Percentiles rank a stretch among this genome's conserved stretches.
Conservation (phyloP, 2,888 invertebrate genomes). For the Acrobasis suavella region DNA sequence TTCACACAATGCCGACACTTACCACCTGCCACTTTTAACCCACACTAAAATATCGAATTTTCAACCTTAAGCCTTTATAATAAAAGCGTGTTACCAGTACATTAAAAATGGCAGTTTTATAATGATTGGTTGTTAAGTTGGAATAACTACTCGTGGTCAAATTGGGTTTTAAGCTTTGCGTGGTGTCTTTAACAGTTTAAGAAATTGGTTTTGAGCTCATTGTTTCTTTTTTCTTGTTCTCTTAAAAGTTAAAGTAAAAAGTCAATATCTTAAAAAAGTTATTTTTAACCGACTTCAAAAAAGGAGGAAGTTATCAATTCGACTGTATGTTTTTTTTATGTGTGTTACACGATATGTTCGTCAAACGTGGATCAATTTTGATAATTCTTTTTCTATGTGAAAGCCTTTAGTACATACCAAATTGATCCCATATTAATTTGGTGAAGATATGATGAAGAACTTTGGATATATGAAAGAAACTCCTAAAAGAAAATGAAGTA, state of each 20-base stretch:
- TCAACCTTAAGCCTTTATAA: slow-evolving; percentile 1
- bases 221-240: slow-evolving; percentile 2
- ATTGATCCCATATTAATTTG: too few species aligned
- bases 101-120: slow-evolving; percentile 32
- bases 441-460: too few species aligned
- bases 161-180: slow-evolving; percentile 47
- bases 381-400: too few species aligned
- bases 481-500: too few species aligned
- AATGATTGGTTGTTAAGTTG: slow-evolving; percentile 51
- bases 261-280: too few species aligned
- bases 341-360: too few species aligned
- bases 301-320: too few species aligned
- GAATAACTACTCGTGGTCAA: slow-evolving; percentile 48
- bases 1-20: slow-evolving; percentile 49
- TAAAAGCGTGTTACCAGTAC: slow-evolving; percentile 26
- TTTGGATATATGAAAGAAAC: too few species aligned
- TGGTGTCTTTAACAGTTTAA: slow-evolving; percentile 27
- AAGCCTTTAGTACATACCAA: too few species aligned
- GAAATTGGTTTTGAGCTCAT: slow-evolving; percentile 15
- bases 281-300: too few species aligned
- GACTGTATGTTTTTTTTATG: too few species aligned
- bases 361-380: too few species aligned
- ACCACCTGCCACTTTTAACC: slow-evolving; percentile 31
- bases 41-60: slow-evolving; percentile 7
- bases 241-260: background rate